These are phyloP conservation scores for Heteromormyrus szaboi DNA, from an alignment of 2,797 vertebrate genomes.

Conservation along the genomic window DNA sequence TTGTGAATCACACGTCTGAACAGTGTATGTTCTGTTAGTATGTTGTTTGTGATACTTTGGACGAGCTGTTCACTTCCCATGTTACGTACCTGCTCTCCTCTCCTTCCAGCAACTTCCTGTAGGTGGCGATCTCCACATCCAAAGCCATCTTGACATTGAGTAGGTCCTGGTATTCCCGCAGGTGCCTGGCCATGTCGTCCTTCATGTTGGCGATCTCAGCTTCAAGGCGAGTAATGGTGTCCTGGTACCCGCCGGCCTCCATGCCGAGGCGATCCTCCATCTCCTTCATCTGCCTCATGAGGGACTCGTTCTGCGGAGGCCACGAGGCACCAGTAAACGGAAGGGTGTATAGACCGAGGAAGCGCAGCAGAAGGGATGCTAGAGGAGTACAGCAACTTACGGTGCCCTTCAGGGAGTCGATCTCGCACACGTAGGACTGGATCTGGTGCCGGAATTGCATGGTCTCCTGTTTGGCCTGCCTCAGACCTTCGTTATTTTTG, in stretches of 20 bases:
- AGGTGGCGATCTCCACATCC: slow-evolving; percentile 95
- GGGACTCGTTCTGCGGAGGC: slow-evolving; percentile 76
- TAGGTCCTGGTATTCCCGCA: slow-evolving; percentile 96
- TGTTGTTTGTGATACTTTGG: neutral
- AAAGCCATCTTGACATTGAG: slow-evolving; percentile 98
- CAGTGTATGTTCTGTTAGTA: neutral
- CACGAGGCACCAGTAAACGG: neutral
- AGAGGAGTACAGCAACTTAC: slow-evolving; percentile 60
- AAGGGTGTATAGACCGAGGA: neutral
- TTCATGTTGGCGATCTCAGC: slow-evolving; percentile 93
- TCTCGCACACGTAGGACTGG: slow-evolving; percentile 96
- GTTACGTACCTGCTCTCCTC: slow-evolving; percentile 83
- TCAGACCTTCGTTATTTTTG: slow-evolving; percentile 86
- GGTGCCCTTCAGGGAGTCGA: slow-evolving; percentile 94
- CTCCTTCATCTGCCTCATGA: slow-evolving; percentile 91
- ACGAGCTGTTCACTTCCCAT: neutral
- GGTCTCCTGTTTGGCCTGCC: slow-evolving; percentile 86
- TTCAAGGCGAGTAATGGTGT: slow-evolving; percentile 79
- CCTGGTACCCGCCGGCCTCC: slow-evolving; percentile 78
- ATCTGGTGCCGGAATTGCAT: slow-evolving; percentile 98
- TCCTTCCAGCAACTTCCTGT: slow-evolving; percentile 96
- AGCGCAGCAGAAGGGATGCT: neutral
- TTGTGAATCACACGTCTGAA: neutral
- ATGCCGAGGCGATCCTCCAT: slow-evolving; percentile 81
- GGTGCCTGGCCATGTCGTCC: slow-evolving; percentile 95